These are phyloP conservation scores for Eubasilissa regina DNA, from an alignment of 1,140 invertebrate species.

Conservation along the genomic window DNA sequence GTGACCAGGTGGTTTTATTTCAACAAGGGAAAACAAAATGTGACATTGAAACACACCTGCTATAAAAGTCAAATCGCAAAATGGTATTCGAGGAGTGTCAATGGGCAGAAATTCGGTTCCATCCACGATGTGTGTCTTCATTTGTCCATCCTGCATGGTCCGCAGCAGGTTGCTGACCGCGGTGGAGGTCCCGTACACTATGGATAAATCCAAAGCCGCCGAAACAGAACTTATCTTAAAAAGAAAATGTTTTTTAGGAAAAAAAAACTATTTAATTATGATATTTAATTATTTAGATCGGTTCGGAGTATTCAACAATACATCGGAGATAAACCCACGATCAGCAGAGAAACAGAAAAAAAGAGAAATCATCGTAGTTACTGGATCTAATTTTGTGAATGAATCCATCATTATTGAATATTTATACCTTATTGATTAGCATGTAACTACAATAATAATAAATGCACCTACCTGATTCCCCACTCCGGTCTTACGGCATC, in stretches of 20 bases:
- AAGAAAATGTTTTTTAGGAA: not conserved
- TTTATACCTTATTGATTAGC: no score
- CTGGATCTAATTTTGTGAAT: no score
- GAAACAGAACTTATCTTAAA: conserved; percentile 45
- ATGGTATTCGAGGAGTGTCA: not conserved
- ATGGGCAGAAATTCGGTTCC: conserved; percentile 28
- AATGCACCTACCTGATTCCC: conserved; percentile 8
- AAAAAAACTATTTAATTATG: no score
- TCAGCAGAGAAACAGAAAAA: no score
- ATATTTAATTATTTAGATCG: no score
- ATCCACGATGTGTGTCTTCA: conserved; percentile 20
- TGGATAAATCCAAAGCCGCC: conserved; percentile 28
- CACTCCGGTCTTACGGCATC: not conserved
- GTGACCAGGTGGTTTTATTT: no score
- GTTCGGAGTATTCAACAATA: no score
- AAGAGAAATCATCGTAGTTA: no score
- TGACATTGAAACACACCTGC: conserved; percentile 18
- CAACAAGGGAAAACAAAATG: no score
- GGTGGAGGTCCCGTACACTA: conserved; percentile 27
- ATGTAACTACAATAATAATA: not conserved
- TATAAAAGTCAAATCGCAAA: conserved; percentile 21
- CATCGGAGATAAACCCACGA: no score
- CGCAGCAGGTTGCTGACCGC: not conserved
- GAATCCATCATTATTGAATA: no score
- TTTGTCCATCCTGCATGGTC: not conserved